phyloP scores from a whole-genome alignment of 2,797 vertebrate genomes.

The Tachyglossus aculeatus region DNA sequence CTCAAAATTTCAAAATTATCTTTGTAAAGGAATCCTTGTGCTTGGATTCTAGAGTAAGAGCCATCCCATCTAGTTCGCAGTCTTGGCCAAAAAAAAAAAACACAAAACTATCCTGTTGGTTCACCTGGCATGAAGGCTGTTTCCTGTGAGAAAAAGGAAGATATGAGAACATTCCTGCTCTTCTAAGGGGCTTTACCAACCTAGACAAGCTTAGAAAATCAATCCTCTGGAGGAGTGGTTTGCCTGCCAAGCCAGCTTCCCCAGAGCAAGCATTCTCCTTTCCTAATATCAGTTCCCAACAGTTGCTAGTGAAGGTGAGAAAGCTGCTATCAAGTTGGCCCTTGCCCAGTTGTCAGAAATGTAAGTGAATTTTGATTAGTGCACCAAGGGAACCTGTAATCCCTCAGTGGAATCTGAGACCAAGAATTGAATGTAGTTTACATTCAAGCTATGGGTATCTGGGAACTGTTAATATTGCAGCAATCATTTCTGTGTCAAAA shows the following conservation, averaged over 20 bases:
- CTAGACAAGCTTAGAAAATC: conserved; percentile 14
- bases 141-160: neutral
- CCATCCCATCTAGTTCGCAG: too few species aligned
- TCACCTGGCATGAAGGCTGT: neutral
- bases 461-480: conserved; percentile 42
- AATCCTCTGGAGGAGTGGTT: neutral
- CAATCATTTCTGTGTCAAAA: conserved; percentile 46
- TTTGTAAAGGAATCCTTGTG: too few species aligned
- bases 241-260: neutral
- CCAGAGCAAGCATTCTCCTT: neutral
- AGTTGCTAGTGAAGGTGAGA: conserved; percentile 28
- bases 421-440: conserved; percentile 31
- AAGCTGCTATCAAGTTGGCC: conserved; percentile 21
- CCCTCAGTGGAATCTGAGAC: conserved; percentile 54
- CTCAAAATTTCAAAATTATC: too few species aligned
- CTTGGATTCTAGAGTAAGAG: too few species aligned
- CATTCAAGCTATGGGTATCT: conserved; percentile 23
- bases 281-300: conserved; percentile 4
- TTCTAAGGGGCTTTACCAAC: neutral
- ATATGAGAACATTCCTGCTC: neutral
- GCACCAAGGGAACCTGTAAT: conserved; percentile 54
- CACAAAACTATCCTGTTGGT: neutral
- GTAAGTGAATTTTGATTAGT: conserved; percentile 45
- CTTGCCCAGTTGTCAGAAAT: conserved; percentile 37
- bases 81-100: too few species aligned